Conservation (phyloP, 2,888 invertebrate genomes). For the Caenorhabditis afra region DNA sequence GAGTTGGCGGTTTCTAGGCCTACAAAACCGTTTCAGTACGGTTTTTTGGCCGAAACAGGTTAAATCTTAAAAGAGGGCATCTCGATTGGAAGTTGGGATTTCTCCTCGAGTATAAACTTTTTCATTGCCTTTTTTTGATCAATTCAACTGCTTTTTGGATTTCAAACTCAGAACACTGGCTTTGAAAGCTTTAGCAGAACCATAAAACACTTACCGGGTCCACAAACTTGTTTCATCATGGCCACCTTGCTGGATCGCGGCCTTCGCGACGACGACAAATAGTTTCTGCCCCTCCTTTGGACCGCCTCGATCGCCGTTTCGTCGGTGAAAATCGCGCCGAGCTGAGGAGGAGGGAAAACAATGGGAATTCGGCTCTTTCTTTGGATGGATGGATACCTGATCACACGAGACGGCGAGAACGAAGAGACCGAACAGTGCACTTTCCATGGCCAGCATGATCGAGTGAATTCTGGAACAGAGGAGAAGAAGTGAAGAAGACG, state of each 20-base stretch:
- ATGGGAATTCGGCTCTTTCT: too few species aligned
- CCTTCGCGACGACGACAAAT: slow-evolving; percentile 47
- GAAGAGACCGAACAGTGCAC: slow-evolving; percentile 90
- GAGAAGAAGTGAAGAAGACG: slow-evolving; percentile 76
- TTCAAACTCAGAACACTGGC: too few species aligned
- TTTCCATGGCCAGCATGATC: slow-evolving; percentile 88
- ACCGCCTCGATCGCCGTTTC: slow-evolving; percentile 90
- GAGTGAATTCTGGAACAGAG: slow-evolving; percentile 91
- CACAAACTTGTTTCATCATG: slow-evolving; percentile 88
- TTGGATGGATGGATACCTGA: too few species aligned
- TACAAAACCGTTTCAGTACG: too few species aligned
- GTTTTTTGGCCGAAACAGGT: too few species aligned
- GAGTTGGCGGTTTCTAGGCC: too few species aligned
- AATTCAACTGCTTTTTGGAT: too few species aligned
- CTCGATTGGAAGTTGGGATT: too few species aligned
- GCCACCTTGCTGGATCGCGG: slow-evolving; percentile 82
- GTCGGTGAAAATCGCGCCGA: slow-evolving; percentile 89
- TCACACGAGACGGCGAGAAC: slow-evolving; percentile 91
- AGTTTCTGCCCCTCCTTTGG: slow-evolving; percentile 77
- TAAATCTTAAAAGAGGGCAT: too few species aligned
- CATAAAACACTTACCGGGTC: slow-evolving; percentile 84
- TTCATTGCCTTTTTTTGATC: too few species aligned
- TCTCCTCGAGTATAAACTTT: too few species aligned
- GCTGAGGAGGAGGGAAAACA: slow-evolving; percentile 82
- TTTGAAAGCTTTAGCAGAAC: too few species aligned